Evolutionary conservation across 2,888 invertebrate species (phyloP), one percentile per base, ranked within the genome.

Genomic region (Hetaerina titia): DNA sequence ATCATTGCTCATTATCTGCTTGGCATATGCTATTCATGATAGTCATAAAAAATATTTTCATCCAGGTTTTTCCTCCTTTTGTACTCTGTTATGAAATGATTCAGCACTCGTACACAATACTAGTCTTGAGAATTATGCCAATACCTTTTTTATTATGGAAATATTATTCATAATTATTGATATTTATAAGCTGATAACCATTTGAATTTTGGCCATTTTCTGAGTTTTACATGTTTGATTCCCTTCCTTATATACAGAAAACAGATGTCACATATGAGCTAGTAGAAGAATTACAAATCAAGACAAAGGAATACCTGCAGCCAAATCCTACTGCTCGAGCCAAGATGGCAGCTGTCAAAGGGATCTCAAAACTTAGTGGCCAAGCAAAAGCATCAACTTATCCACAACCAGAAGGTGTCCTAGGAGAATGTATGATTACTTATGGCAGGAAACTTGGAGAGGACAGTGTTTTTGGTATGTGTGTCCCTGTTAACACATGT

Each of bases 251-350:
- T 90, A 19, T 31, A 9, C 97, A 99, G 99, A 99, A 99, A 98
- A 99, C 99, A 96, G 99, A 99, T 97, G 99, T 99, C 95, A 99
- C 99, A 95, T 98, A 98, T 96, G 99, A 99, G 97, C 97, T 99
- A 96, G 99, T 99, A 74, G 99, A 99, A 96, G 99, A 99, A 96
- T 97, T 99, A 96, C 99, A 99, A 97, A 97, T 98, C 96, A 99
- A 99, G 97, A 99, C 99, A 95, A 99, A 99, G 97, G 99, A 99
- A 97, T 99, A 99, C 97, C 98, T 99, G 89, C 99, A 99, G 97
- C 99, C 99, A 95, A 99, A 99, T 97, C 99, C 99, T 95, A 99
- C 98, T 95, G 99, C 99, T 25, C 97, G 99, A 95, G 99, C 99
- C 87, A 99, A 99, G 97, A 99, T 99, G 99, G 99, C 99, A 11